Base-by-base conservation (phyloP, 2,113 vertebrate genomes). In the Anthoscopus minutus region DNA sequence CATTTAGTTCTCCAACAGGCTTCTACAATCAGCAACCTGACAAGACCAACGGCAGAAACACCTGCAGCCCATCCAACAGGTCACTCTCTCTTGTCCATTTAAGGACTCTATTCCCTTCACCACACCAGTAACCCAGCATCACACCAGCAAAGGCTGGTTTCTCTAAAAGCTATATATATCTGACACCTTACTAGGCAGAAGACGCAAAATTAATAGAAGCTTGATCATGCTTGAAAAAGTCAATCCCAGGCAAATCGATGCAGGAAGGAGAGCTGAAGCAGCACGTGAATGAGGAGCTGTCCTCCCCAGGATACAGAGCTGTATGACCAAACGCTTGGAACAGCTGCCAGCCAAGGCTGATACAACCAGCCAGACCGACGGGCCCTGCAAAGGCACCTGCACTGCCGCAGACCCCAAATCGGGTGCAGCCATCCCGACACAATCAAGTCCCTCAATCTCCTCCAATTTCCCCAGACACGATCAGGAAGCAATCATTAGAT, bases 341-440 rank as follows among this genome's bases (percentile, higher is more conserved):
- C 65, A 93, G 53, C 74, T 60, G 40, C 57, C 82, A 82, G 57
- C 22, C 35, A 31, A 23, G 37, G 25, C 20, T 5, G 10, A 54
- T 10, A 56, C 31, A 57, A n/a, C 3, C 61, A 25, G 4, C 27
- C 35, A 13, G 24, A 54, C 15, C 1, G 4, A 74, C 3, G 22
- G 38, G 44, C 25, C 48, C 10, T 23, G 33, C 54, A 54, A 22
- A 10, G 4, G 12, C 40, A 38, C 19, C 12, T 31, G 6, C 48
- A 65, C 16, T 7, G 45, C 56, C 19, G 27, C 0, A 5, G 2
- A 9, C 17, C 11, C 17, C 12, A 13, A 19, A 54, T 1, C 2
- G 18, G 9, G 3, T 10, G 27, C 22, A 35, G 35, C 21, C 24
- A 6, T 33, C 28, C 42, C 1, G 1, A 48, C 35, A 54, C 11